These are phyloP conservation scores for Rhopalosiphum nymphaeae DNA, from an alignment of 2,888 invertebrate genomes.

Conservation along the genomic window DNA sequence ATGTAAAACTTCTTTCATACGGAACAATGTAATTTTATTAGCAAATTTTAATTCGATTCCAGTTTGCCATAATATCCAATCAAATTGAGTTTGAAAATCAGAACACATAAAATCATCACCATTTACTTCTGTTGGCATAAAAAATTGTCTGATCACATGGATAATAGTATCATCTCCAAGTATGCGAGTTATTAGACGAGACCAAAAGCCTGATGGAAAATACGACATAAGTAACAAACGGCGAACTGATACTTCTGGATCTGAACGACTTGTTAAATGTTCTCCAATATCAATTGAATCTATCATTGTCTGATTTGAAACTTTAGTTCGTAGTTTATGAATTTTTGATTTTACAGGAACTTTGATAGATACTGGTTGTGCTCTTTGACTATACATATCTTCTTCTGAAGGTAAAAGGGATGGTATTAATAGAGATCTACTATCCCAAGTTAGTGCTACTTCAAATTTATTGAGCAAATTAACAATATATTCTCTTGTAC, in stretches of 20 bases:
- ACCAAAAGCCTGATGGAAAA: slow-evolving; percentile 99
- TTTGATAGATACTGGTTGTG: slow-evolving; percentile 46
- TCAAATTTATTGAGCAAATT: slow-evolving; percentile 96
- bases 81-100: slow-evolving; percentile 70
- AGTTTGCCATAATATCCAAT: slow-evolving; percentile 95
- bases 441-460: slow-evolving; percentile 96
- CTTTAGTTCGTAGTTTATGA: slow-evolving; percentile 45
- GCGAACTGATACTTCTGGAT: slow-evolving; percentile 76
- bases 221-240: slow-evolving; percentile 93
- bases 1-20: slow-evolving; percentile 84
- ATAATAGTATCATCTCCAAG: slow-evolving; percentile 89
- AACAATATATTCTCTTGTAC: slow-evolving; percentile 85
- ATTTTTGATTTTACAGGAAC: slow-evolving; percentile 51
- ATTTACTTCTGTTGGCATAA: slow-evolving; percentile 80
- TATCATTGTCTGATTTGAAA: slow-evolving; percentile 24
- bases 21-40: slow-evolving; percentile 78
- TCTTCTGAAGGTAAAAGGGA: slow-evolving; percentile 87
- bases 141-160: slow-evolving; percentile 82
- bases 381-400: slow-evolving; percentile 71
- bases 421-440: slow-evolving; percentile 89
- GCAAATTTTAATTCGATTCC: slow-evolving; percentile 90
- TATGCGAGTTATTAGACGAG: slow-evolving; percentile 90
- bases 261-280: slow-evolving; percentile 72
- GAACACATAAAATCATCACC: slow-evolving; percentile 48
- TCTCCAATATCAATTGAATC: slow-evolving; percentile 57